Base-by-base conservation (phyloP, 2,888 invertebrate genomes). In the Cerceris rybyensis region DNA sequence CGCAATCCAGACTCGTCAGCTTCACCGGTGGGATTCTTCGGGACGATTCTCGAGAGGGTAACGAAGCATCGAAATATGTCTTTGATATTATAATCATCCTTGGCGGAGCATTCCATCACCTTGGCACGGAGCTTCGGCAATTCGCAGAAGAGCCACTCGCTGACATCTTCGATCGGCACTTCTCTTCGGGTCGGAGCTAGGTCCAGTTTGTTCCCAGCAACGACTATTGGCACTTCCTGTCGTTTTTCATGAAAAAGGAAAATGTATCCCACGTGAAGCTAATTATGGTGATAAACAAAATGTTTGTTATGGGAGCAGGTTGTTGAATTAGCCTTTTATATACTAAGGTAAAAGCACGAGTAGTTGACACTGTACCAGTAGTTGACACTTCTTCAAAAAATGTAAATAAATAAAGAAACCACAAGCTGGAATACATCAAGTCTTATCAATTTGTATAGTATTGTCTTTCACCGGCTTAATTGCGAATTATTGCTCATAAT, bases 181-280 rank as follows among this genome's bases (percentile, higher is more conserved):
- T 96, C 96, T 70, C 96, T 92, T 88, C 95, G 95, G 73, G 96
- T 95, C 82, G 94, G 92, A 9, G 96, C 95, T 74, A 97, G 93
- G 92, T 98, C 98, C 79, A 95, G 93, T 93, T 98, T 98, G 93
- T 97, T 98, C 69, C 97, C 97, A 13, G 96, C 97, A 70, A 98
- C 95, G 43, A 98, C 96, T 87, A 97, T 96, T 49, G 98, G 98
- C 75, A 98, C 95, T 86, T 96, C 96, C 94, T 96, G 94, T 75
- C 52, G n/a, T 0, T 11, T 46, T 46, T 1, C 5, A 46, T 13
- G 1, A 5, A 2, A 8, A 46, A 13, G 46, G 28, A 28, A 28
- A 28, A 28, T 28, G 28, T 28, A 28, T 28, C 28, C 28, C 4
- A 28, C 28, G 28, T 4, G 28, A 28, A 4, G 28, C 28, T 28